Percentiles rank a stretch among this genome's conserved stretches.
Evolutionary conservation across 2,888 invertebrate genomes (phyloP).

Genomic region (Synergus laeviventris): DNA sequence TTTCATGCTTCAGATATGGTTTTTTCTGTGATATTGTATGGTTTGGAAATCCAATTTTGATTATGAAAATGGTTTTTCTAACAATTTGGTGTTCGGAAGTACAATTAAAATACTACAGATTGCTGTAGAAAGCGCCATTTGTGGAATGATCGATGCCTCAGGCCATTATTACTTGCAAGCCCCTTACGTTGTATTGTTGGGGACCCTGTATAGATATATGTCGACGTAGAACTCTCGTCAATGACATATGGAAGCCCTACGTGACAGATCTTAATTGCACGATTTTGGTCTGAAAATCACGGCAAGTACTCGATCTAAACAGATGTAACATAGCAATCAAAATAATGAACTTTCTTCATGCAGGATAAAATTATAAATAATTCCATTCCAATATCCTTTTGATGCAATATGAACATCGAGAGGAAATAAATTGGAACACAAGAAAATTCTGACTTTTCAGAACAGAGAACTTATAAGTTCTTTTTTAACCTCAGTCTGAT

Average conservation of each 20-base stretch:
- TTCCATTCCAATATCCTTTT: not conserved
- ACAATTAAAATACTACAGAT: not conserved
- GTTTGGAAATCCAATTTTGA: too few relatives aligned
- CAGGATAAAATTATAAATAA: not conserved
- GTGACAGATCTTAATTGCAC: constrained; percentile 73
- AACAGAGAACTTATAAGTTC: not conserved
- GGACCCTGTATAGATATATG: constrained; percentile 57
- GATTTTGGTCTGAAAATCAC: constrained; percentile 58
- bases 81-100: constrained; percentile 11
- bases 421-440: not conserved
- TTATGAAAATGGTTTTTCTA: not conserved
- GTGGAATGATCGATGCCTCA: constrained; percentile 69
- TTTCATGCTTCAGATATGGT: too few relatives aligned
- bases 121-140: constrained; percentile 29
- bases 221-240: constrained; percentile 44
- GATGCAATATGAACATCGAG: not conserved
- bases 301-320: not conserved
- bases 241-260: constrained; percentile 54
- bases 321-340: not conserved
- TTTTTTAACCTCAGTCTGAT: not conserved
- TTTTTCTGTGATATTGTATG: not conserved
- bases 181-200: constrained; percentile 65
- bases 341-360: not conserved
- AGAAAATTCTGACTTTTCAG: too few relatives aligned
- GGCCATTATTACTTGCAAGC: constrained; percentile 71